These are phyloP conservation scores for Chymomyza fuscimana DNA, from an alignment of 2,888 invertebrate genomes.

Conservation along the genomic window DNA sequence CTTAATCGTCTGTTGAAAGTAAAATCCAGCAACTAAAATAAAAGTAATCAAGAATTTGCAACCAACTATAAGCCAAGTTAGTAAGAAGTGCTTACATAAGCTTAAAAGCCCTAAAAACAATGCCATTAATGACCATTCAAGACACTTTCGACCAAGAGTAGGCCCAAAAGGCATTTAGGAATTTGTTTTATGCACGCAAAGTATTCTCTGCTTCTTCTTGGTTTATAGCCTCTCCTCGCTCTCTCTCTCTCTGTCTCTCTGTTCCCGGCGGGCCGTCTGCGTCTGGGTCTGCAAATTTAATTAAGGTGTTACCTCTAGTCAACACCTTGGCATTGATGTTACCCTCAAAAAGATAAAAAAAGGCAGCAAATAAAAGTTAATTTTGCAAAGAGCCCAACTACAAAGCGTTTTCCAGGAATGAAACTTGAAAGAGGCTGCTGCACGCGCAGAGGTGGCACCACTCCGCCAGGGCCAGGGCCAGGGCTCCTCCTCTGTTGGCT, in stretches of 20 bases:
- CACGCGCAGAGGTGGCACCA: constrained; percentile 18
- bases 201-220: constrained; percentile 10
- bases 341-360: neutral
- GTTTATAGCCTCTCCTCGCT: neutral
- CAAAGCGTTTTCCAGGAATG: constrained; percentile 54
- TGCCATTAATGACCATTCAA: constrained; percentile 3
- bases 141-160: neutral
- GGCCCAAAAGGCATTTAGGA: constrained; percentile 23
- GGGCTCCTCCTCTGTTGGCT: neutral
- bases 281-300: constrained; percentile 61
- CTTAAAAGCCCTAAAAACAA: constrained; percentile 17
- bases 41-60: constrained; percentile 59
- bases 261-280: neutral
- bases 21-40: constrained; percentile 13
- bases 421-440: constrained; percentile 36
- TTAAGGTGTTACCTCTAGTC: constrained; percentile 67
- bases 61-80: constrained; percentile 15
- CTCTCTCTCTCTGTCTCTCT: neutral
- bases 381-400: constrained; percentile 26
- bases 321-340: constrained; percentile 58
- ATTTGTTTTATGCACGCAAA: constrained; percentile 38
- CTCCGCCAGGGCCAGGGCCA: no score
- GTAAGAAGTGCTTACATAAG: constrained; percentile 12
- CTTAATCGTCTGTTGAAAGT: constrained; percentile 45
- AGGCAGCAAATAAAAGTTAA: constrained; percentile 47